phyloP scores from a whole-genome alignment of 2,113 vertebrate genomes.

The Pseudorhombus dupliciocellatus region DNA sequence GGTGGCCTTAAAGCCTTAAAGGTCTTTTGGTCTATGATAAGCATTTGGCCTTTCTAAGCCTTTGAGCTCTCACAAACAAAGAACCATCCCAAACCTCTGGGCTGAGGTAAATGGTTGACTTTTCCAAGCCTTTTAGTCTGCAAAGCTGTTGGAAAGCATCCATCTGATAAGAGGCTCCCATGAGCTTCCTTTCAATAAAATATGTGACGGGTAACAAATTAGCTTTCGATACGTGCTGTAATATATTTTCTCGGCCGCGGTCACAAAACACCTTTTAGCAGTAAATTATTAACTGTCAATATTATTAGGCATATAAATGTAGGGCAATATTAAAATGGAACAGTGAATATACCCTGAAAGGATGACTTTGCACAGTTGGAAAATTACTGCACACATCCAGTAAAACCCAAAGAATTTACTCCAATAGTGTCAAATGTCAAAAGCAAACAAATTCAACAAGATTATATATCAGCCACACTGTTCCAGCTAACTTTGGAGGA shows the following conservation, averaged over 20 bases:
- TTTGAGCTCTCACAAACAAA: constrained; percentile 80
- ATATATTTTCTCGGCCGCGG: constrained; percentile 56
- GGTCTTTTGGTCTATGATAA: constrained; percentile 79
- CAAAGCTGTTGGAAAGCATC: constrained; percentile 82
- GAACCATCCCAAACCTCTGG: constrained; percentile 78
- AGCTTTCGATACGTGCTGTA: constrained; percentile 72
- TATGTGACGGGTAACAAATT: constrained; percentile 75
- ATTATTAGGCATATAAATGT: not conserved
- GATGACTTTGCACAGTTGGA: not conserved
- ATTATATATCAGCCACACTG: constrained; percentile 6
- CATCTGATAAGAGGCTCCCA: constrained; percentile 81
- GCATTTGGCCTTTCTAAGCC: constrained; percentile 80
- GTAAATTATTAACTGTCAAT: constrained; percentile 33
- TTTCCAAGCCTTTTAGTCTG: constrained; percentile 81
- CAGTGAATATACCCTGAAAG: not conserved
- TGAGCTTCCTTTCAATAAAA: constrained; percentile 75
- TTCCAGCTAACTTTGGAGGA: constrained; percentile 30
- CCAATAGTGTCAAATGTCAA: not conserved
- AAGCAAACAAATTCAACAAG: constrained; percentile 3
- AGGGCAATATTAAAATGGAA: not conserved
- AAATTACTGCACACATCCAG: not conserved
- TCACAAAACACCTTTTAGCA: constrained; percentile 40
- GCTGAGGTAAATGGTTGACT: constrained; percentile 79
- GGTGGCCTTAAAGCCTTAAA: constrained; percentile 82
- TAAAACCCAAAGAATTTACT: constrained; percentile 7